phyloP scores from a whole-genome alignment of 1,140 invertebrate species.

The Phthorimaea operculella region DNA sequence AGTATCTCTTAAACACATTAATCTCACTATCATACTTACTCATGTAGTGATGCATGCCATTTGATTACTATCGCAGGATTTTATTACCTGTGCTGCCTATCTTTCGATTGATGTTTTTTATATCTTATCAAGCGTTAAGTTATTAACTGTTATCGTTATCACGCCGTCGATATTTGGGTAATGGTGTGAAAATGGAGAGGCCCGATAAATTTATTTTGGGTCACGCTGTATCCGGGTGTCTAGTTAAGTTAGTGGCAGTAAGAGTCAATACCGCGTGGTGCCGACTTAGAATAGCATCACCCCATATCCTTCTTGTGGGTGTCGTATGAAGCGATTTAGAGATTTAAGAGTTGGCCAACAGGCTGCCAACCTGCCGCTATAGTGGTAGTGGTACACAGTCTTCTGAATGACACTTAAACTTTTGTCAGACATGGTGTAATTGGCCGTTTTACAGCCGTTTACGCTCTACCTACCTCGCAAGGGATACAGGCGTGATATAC shows the following conservation, averaged over 20 bases:
- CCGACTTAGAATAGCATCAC: too few species aligned
- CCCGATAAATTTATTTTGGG: not conserved
- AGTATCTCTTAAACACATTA: constrained; percentile 25
- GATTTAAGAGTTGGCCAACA: too few species aligned
- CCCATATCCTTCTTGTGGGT: too few species aligned
- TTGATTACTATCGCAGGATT: constrained; percentile 5
- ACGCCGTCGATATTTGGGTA: not conserved
- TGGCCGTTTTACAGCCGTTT: too few species aligned
- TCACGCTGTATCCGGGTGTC: not conserved
- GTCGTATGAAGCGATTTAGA: too few species aligned
- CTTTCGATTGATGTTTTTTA: constrained; percentile 7
- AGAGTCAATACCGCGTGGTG: too few species aligned
- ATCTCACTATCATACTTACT: constrained; percentile 21
- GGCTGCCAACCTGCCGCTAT: too few species aligned
- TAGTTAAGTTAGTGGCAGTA: not conserved
- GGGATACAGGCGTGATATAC: too few species aligned
- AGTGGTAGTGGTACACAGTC: too few species aligned
- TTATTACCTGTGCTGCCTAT: constrained; percentile 3
- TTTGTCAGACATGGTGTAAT: too few species aligned
- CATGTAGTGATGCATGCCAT: constrained; percentile 13
- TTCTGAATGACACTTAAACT: too few species aligned
- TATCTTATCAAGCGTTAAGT: constrained; percentile 3
- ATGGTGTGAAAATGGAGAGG: not conserved
- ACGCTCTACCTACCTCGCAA: too few species aligned
- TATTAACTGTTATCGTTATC: constrained; percentile 2